Conservation (phyloP, 2,113 vertebrate genomes). For the Ornithorhynchus anatinus region DNA sequence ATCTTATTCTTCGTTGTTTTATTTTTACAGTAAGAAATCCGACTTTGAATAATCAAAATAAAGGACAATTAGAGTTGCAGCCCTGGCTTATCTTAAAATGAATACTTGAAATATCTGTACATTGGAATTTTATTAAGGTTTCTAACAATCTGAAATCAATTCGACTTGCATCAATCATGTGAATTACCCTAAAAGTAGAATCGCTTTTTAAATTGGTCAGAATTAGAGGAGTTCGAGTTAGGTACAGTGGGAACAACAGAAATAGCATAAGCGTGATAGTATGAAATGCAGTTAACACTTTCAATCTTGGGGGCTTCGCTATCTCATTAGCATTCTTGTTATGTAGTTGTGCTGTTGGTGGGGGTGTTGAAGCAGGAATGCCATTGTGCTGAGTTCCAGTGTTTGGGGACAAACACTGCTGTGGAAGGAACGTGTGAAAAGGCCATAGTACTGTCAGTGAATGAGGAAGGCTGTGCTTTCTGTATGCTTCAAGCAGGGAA, state of each 20-base stretch:
- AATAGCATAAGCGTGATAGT: conserved; percentile 28
- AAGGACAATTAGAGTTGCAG: conserved; percentile 23
- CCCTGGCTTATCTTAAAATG: conserved; percentile 30
- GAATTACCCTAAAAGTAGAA: conserved; percentile 34
- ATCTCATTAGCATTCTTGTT: conserved; percentile 79
- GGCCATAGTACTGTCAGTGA: conserved; percentile 79
- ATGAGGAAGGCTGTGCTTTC: conserved; percentile 83
- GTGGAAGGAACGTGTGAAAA: conserved; percentile 84
- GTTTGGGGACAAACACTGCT: conserved; percentile 91
- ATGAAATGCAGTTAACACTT: conserved; percentile 72
- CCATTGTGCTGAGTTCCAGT: conserved; percentile 81
- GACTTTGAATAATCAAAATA: conserved; percentile 9
- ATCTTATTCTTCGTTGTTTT: conserved; percentile 11
- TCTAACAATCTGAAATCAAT: conserved; percentile 27
- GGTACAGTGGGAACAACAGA: conserved; percentile 40
- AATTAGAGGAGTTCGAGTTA: conserved; percentile 53
- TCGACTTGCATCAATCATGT: conserved; percentile 27
- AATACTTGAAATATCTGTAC: conserved; percentile 1
- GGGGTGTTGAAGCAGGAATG: conserved; percentile 80
- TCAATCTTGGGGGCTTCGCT: conserved; percentile 56
- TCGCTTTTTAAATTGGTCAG: conserved; percentile 42
- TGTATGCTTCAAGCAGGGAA: conserved; percentile 79
- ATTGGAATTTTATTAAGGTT: conserved; percentile 30
- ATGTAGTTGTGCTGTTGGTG: conserved; percentile 72
- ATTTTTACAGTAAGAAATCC: conserved; percentile 19